Conservation (phyloP, 2,113 vertebrate species). For the Cervus canadensis region DNA sequence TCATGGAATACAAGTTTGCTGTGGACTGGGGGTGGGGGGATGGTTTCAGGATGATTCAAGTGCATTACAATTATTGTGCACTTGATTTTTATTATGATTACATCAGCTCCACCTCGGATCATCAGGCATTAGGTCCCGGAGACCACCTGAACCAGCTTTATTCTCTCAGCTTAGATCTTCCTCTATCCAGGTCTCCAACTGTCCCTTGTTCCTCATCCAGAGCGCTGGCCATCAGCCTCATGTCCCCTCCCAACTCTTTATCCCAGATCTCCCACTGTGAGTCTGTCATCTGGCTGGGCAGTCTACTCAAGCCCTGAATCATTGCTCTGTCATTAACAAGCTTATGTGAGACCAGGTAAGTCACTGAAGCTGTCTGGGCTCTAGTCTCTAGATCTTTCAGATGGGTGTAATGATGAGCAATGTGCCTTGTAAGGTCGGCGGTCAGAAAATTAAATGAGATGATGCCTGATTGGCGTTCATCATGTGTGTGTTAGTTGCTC, state of each 20-base stretch:
- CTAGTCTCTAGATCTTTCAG: neutral
- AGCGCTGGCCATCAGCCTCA: neutral
- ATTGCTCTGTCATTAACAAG: neutral
- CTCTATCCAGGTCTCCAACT: neutral
- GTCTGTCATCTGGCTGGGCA: neutral
- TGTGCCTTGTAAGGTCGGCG: accelerated
- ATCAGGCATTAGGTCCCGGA: neutral
- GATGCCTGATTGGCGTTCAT: accelerated
- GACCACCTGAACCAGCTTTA: neutral
- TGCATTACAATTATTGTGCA: neutral
- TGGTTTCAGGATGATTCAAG: neutral
- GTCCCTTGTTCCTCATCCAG: neutral
- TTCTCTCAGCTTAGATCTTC: neutral
- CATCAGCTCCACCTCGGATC: neutral
- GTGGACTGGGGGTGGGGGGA: neutral
- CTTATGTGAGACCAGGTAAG: constrained; percentile 4
- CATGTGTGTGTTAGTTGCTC: accelerated
- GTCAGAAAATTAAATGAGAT: neutral
- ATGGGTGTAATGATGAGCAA: neutral
- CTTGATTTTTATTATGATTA: neutral
- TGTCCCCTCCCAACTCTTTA: neutral
- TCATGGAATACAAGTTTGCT: neutral
- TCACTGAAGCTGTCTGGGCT: neutral
- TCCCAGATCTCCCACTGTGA: neutral
- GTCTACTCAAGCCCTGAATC: neutral